Conservation (phyloP, 2,113 vertebrate genomes). For the Catagonus wagneri region DNA sequence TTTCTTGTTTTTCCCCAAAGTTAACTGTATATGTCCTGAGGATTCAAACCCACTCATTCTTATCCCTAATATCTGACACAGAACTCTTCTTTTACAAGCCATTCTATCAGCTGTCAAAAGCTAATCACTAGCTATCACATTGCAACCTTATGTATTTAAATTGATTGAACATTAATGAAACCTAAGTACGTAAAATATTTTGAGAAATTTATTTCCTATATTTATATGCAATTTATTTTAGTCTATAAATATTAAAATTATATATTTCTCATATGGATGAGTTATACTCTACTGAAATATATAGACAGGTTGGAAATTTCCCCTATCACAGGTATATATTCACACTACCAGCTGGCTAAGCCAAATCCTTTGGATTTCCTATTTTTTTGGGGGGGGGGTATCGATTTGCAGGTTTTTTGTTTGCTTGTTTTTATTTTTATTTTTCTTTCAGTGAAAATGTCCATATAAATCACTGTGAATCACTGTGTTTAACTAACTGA, state of each 20-base stretch:
- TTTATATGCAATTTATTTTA: background rate
- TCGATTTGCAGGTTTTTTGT: background rate
- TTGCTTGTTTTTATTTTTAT: background rate
- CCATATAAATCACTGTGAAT: background rate
- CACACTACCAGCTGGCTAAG: background rate
- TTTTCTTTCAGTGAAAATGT: background rate
- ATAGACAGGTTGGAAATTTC: background rate
- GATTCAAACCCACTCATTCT: background rate
- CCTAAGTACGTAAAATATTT: background rate
- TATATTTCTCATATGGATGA: background rate
- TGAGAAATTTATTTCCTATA: background rate
- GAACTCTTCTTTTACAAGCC: background rate
- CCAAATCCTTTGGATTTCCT: background rate
- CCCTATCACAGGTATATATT: background rate
- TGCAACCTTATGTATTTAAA: background rate
- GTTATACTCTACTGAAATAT: background rate
- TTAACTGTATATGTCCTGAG: background rate
- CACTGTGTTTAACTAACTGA: background rate
- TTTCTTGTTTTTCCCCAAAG: background rate
- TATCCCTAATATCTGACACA: background rate
- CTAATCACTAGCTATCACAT: background rate
- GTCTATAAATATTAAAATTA: background rate
- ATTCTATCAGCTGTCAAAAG: conserved; percentile 4
- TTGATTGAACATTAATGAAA: background rate
- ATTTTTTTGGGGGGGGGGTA: no score